These are phyloP conservation scores for Drosophila hamatofila DNA, from an alignment of 2,888 invertebrate genomes.

Conservation along the genomic window DNA sequence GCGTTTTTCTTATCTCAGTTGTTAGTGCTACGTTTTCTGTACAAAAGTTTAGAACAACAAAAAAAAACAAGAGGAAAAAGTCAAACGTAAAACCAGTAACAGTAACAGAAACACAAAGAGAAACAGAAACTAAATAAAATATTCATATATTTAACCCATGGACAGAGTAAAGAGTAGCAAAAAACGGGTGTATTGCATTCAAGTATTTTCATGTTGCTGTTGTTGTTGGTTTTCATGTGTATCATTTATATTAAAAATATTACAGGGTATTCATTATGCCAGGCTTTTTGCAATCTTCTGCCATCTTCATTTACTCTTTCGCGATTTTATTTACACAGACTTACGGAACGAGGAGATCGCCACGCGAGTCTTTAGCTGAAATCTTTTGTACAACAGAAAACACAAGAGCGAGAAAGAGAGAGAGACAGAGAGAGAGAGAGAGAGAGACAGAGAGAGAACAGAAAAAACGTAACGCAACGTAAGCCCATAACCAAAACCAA, in stretches of 20 bases:
- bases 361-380: constrained; percentile 64
- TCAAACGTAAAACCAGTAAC: constrained; percentile 54
- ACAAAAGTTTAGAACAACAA: constrained; percentile 60
- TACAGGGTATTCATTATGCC: constrained; percentile 18
- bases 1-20: constrained; percentile 58
- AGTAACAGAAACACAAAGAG: constrained; percentile 32
- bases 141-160: constrained; percentile 13
- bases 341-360: constrained; percentile 47
- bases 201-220: constrained; percentile 36
- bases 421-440: background rate
- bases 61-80: constrained; percentile 47
- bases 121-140: constrained; percentile 15
- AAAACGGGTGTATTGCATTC: constrained; percentile 59
- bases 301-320: background rate
- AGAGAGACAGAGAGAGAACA: constrained; percentile 18
- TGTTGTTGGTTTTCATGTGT: constrained; percentile 34
- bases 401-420: constrained; percentile 17
- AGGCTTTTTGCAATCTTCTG: constrained; percentile 9
- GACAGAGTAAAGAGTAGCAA: constrained; percentile 46
- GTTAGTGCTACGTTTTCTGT: constrained; percentile 73
- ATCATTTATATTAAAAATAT: constrained; percentile 28
- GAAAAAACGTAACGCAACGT: constrained; percentile 20
- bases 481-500: constrained; percentile 52
- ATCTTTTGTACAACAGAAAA: constrained; percentile 69
- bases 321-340: constrained; percentile 43